These are phyloP conservation scores for Thaumatotibia leucotreta DNA, from an alignment of 1,140 invertebrate genomes.

Conservation along the genomic window DNA sequence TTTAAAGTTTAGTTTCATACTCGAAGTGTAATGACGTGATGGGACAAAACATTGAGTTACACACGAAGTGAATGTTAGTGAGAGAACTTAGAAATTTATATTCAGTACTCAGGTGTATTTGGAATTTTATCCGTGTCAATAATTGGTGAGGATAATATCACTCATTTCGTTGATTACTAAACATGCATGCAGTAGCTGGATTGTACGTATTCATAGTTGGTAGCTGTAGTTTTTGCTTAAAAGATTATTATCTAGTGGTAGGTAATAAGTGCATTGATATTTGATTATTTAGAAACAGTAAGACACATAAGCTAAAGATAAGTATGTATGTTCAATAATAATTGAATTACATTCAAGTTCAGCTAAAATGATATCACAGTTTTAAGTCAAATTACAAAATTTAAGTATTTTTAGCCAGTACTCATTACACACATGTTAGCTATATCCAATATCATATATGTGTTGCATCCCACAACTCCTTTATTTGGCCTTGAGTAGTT, in stretches of 20 bases:
- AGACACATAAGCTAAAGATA: no score
- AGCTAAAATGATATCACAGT: no score
- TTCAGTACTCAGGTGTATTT: neutral
- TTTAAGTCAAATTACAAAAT: no score
- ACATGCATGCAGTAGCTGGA: neutral
- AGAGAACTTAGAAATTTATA: neutral
- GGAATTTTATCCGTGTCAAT: neutral
- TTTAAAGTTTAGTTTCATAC: neutral
- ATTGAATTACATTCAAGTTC: no score
- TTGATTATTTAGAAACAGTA: neutral
- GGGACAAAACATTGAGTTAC: neutral
- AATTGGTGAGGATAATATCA: neutral
- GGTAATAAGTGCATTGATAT: neutral
- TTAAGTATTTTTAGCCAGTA: no score
- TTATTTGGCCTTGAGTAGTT: no score
- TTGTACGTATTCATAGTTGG: constrained; percentile 20
- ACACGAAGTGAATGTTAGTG: neutral
- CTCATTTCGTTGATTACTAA: neutral
- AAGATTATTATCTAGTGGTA: neutral
- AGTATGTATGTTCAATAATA: no score
- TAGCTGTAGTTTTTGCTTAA: constrained; percentile 11
- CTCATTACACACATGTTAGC: no score
- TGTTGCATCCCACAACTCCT: no score
- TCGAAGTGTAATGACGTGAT: neutral
- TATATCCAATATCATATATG: no score